A percentile compares a stretch with the other conserved stretches of the same genome.
phyloP scores from a whole-genome alignment of 2,113 vertebrate genomes.

The Rhinolophus sinicus region DNA sequence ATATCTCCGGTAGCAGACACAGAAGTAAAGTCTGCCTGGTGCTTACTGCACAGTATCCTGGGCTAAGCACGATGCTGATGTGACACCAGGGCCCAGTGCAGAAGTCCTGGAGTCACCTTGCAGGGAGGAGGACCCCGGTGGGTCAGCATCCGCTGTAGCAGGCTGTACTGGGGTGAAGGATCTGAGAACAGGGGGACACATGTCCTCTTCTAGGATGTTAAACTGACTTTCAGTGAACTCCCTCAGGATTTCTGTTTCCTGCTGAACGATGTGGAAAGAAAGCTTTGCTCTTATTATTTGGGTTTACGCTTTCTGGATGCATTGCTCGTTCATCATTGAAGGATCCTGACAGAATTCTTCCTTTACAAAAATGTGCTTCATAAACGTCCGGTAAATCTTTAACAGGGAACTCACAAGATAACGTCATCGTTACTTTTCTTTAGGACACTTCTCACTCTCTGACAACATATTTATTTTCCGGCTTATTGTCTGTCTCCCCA shows the following conservation, averaged over 20 bases:
- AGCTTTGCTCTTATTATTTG: not conserved
- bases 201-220: not conserved
- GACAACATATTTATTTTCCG: not conserved
- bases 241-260: not conserved
- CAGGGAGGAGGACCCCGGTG: too few relatives aligned
- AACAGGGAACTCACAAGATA: not conserved
- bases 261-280: not conserved
- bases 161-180: not conserved
- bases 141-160: too few relatives aligned
- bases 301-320: not conserved
- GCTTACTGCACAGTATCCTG: too few relatives aligned
- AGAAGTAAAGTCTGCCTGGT: accelerated
- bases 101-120: not conserved
- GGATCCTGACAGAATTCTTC: not conserved
- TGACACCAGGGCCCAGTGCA: not conserved
- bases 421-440: slow-evolving; percentile 21
- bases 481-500: not conserved
- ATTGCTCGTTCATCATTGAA: not conserved
- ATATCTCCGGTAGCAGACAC: too few relatives aligned
- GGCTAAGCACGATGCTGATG: accelerated
- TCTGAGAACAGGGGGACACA: not conserved
- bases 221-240: not conserved
- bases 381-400: not conserved
- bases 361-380: not conserved
- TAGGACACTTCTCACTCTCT: accelerated